These are phyloP conservation scores for Bucco capensis DNA, from an alignment of 2,113 vertebrate genomes.

Conservation along the genomic window DNA sequence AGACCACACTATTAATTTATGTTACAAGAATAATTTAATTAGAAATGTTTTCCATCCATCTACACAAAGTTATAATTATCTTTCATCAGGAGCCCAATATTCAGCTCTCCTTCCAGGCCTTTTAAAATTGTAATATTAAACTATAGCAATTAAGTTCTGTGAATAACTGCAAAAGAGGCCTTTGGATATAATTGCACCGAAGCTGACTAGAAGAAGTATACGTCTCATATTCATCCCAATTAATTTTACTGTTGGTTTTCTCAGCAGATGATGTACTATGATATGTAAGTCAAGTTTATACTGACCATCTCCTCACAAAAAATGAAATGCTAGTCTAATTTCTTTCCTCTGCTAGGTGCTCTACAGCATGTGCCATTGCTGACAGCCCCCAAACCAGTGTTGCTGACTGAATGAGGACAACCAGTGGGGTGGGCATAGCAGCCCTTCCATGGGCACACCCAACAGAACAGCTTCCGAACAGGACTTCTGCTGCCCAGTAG, in stretches of 20 bases:
- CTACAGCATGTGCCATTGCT: fast-evolving
- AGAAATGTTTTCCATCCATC: not conserved
- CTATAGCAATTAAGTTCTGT: slow-evolving; percentile 18
- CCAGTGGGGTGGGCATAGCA: not conserved
- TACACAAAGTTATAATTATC: slow-evolving; percentile 9
- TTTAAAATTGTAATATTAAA: slow-evolving; percentile 15
- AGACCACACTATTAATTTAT: slow-evolving; percentile 21
- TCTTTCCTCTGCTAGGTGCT: not conserved
- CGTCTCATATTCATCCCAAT: not conserved
- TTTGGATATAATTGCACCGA: slow-evolving; percentile 6
- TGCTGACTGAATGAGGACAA: not conserved
- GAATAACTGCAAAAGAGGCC: not conserved
- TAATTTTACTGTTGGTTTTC: not conserved
- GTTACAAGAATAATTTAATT: slow-evolving; percentile 18
- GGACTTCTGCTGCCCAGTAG: not conserved
- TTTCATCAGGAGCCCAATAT: not conserved
- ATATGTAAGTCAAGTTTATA: not conserved
- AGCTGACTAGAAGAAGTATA: not conserved
- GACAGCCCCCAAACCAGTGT: not conserved
- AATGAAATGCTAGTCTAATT: not conserved
- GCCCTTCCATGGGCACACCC: not conserved
- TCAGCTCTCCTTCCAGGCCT: not conserved
- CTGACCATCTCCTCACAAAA: not conserved
- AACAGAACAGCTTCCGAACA: not conserved
- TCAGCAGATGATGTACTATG: not conserved